A percentile compares a stretch with the other conserved stretches of the same genome.
phyloP scores from a whole-genome alignment of 2,797 vertebrate genomes.

The Acanthurus leucopareius region DNA sequence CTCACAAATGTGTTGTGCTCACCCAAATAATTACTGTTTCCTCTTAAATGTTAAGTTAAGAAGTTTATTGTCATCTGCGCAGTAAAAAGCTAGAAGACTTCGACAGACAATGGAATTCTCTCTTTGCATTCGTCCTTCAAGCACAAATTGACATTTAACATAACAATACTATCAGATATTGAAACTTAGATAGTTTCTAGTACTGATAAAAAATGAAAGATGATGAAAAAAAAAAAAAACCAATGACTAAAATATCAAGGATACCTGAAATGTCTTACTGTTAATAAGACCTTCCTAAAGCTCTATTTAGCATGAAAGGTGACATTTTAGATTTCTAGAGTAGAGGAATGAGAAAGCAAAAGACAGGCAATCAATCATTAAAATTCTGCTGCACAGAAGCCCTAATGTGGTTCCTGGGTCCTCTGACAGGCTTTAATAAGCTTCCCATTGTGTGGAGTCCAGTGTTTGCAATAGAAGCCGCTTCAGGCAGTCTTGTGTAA shows the following conservation, averaged over 20 bases:
- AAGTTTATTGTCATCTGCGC: no score
- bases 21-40: conserved; percentile 34
- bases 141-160: no score
- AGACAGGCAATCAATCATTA: conserved; percentile 62
- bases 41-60: conserved; percentile 5
- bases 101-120: no score
- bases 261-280: conserved; percentile 36
- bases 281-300: conserved; percentile 14
- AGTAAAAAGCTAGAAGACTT: no score
- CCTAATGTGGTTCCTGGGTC: conserved; percentile 65
- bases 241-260: no score
- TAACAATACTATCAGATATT: no score
- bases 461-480: conserved; percentile 60
- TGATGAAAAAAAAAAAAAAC: no score
- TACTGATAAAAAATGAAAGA: no score
- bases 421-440: conserved; percentile 68
- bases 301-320: conserved; percentile 22
- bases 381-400: conserved; percentile 63
- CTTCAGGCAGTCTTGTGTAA: conserved; percentile 67
- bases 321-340: conserved; percentile 43
- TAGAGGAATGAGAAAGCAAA: conserved; percentile 53
- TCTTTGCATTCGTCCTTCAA: no score
- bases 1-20: conserved; percentile 35
- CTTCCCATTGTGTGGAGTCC: conserved; percentile 59
- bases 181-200: no score